Evolutionary conservation across 2,888 invertebrate species (phyloP), one percentile per base, ranked within the genome.

Genomic region (Cyrtodaria siliqua): DNA sequence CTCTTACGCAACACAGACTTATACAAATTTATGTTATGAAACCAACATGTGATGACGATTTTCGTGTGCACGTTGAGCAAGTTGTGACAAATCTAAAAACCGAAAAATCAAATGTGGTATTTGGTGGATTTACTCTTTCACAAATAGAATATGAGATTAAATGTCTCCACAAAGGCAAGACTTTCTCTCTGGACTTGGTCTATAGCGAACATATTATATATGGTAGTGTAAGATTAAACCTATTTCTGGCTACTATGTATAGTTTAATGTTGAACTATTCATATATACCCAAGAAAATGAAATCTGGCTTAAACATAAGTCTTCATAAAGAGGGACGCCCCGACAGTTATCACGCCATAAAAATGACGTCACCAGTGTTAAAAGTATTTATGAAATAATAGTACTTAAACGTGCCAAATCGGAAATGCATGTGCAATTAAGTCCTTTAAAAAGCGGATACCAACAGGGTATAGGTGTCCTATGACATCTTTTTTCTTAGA

Each of bases 341-440:
- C 1, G 61, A 64, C 44, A 71, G 49, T 20, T 64, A 71, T 40
- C 33, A 64, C 1, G 59, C 71, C 3, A 71, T 64, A 18, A 64
- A 59, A 9, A 59, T 71, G 3, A 59, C 60, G 12, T 57, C 70
- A n/a, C n/a, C n/a, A n/a, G n/a, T n/a, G n/a, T n/a, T n/a, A n/a
- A n/a, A n/a, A n/a, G n/a, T n/a, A n/a, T n/a, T n/a, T n/a, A n/a
- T n/a, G n/a, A n/a, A n/a, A n/a, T n/a, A n/a, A n/a, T n/a, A n/a
- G n/a, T n/a, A n/a, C n/a, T n/a, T n/a, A n/a, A n/a, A n/a, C n/a
- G n/a, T n/a, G n/a, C n/a, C n/a, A n/a, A n/a, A n/a, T n/a, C n/a
- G n/a, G n/a, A n/a, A n/a, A n/a, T n/a, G n/a, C n/a, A n/a, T n/a
- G n/a, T n/a, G n/a, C n/a, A n/a, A n/a, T n/a, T n/a, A n/a, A n/a